Percentiles rank a stretch among this genome's conserved stretches.
These are phyloP conservation scores for Patella vulgata DNA, from an alignment of 1,140 invertebrate species.

Conservation along the genomic window DNA sequence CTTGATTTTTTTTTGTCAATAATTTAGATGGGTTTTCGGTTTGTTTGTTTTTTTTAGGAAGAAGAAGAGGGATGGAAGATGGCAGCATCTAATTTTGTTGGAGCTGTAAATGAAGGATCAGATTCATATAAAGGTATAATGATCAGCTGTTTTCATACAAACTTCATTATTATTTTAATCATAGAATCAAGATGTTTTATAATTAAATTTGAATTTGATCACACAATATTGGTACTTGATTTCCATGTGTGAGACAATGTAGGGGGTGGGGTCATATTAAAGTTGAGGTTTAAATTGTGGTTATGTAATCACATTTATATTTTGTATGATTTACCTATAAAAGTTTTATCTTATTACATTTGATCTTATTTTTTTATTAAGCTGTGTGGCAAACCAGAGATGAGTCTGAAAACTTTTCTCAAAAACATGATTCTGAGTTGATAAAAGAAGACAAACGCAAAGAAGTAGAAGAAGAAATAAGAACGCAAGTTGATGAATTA, in stretches of 20 bases:
- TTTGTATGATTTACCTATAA: too few relatives aligned
- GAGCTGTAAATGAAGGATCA: slow-evolving; percentile 59
- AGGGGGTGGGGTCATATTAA: neutral
- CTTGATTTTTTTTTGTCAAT: too few relatives aligned
- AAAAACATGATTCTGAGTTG: slow-evolving; percentile 82
- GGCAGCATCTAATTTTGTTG: slow-evolving; percentile 64
- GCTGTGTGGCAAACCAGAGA: slow-evolving; percentile 82
- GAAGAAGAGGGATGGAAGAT: slow-evolving; percentile 69
- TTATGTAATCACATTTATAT: too few relatives aligned
- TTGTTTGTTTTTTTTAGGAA: slow-evolving; percentile 53
- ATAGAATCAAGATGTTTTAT: too few relatives aligned
- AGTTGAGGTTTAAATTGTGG: too few relatives aligned
- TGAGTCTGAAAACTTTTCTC: slow-evolving; percentile 76
- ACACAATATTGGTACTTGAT: neutral
- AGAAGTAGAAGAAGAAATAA: slow-evolving; percentile 85
- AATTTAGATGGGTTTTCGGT: too few relatives aligned
- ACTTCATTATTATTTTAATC: too few relatives aligned
- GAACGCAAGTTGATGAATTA: slow-evolving; percentile 84
- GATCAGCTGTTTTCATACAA: too few relatives aligned
- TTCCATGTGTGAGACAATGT: neutral
- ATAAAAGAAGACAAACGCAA: slow-evolving; percentile 80
- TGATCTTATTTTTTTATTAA: too few relatives aligned
- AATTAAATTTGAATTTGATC: neutral
- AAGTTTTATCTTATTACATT: too few relatives aligned
- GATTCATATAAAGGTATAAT: slow-evolving; percentile 56